Base-by-base conservation (phyloP, 1,140 invertebrate species). In the Musca domestica region DNA sequence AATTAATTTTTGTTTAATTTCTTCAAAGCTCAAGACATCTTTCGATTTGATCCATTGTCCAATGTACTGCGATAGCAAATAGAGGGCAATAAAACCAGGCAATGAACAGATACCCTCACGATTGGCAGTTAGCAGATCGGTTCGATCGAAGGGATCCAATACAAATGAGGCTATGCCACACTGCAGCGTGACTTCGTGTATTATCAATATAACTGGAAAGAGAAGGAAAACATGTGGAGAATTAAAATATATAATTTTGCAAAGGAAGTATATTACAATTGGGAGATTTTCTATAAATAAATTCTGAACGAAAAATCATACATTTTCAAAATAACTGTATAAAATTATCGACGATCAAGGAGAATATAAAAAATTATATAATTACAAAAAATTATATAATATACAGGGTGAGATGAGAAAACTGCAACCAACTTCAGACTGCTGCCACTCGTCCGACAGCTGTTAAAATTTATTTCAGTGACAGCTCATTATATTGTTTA, bases 31-130 rank as follows among this genome's bases (percentile, higher is more conserved):
- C 61, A 80, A 52, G 49, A 73, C 67, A 68, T 72, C 71, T 70
- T 83, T 83, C 79, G 69, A 77, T 74, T 67, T 83, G 81, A 56
- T 92, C 73, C n/a, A 87, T 73, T 72, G 85, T 82, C 91, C 92
- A 69, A 93, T 75, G 71, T 88, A 85, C 34, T 91, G 86, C 52
- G 89, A 88, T 73, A 89, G 84, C 64, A 96, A 84, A 79, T 95
- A 97, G 1, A 98, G 78, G 3, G 89, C 87, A 14, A 95, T 80
- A 81, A 95, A 98, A 2, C 96, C 96, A 2, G 91, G 82, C 27
- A 89, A 84, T 0, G 95, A 96, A 34, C 89, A 86, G 47, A 98
- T 84, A 0, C 96, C 96, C 85, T 98, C 96, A 71, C 93, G 87
- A 82, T 98, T 98, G 0, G 94, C 91, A 67, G 87, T 84, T 0